A percentile compares a stretch with the other conserved stretches of the same genome.
These are phyloP conservation scores for Acrobasis suavella DNA, from an alignment of 2,888 invertebrate species.

Conservation along the genomic window DNA sequence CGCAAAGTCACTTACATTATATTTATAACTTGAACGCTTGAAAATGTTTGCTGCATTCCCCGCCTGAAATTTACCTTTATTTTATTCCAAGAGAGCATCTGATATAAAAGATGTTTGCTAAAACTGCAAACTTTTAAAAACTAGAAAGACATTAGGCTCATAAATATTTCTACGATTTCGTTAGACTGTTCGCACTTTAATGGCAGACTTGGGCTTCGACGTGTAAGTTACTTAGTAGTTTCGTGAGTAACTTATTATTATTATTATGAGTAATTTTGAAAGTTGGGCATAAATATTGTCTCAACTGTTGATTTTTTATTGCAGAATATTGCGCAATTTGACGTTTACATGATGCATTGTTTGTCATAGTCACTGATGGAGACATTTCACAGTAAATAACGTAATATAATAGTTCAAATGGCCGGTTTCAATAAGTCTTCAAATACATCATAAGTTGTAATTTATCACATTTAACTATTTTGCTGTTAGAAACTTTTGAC, in stretches of 20 bases:
- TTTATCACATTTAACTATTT: no score
- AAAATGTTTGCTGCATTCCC: conserved; percentile 11
- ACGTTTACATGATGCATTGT: no score
- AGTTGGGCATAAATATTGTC: no score
- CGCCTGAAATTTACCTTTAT: conserved; percentile 14
- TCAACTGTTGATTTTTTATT: no score
- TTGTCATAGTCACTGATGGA: no score
- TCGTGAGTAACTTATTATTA: not conserved
- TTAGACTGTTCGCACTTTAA: not conserved
- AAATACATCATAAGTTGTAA: no score
- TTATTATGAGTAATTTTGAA: no score
- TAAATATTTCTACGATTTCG: not conserved
- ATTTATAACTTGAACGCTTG: conserved; percentile 38
- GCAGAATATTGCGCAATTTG: no score
- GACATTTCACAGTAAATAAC: no score
- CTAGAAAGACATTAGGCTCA: not conserved
- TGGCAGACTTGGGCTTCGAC: not conserved
- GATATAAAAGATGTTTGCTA: conserved; percentile 16
- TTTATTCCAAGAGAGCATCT: conserved; percentile 18
- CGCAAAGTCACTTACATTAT: conserved; percentile 55
- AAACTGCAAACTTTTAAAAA: conserved; percentile 6
- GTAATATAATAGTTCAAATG: no score
- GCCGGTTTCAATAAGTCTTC: no score
- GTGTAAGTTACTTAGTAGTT: not conserved
- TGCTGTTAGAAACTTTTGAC: no score